Conservation (phyloP, 2,888 invertebrate genomes). For the Scrobipalpa costella region DNA sequence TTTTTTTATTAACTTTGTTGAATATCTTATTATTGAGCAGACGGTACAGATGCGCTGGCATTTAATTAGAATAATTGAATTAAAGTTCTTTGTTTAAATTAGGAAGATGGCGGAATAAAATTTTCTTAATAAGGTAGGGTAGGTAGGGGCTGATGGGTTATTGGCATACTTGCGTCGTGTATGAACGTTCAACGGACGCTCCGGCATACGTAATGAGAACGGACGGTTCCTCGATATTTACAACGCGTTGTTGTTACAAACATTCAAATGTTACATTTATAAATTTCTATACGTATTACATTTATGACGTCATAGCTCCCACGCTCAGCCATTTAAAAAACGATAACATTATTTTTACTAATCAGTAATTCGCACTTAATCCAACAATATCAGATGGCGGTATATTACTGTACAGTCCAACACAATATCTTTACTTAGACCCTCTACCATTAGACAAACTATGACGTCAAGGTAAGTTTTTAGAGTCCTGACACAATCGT, state of each 20-base stretch:
- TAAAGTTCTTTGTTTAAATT: conserved; percentile 23
- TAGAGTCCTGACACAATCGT: no score
- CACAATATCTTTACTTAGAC: no score
- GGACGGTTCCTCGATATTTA: conserved; percentile 5
- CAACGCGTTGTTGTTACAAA: conserved; percentile 4
- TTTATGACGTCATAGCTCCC: no score
- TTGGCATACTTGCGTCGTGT: conserved; percentile 15
- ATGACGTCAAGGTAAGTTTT: no score
- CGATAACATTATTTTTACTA: no score
- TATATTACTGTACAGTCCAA: no score
- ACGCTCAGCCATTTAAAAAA: no score
- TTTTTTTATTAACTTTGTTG: conserved; percentile 21
- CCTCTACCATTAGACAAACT: no score
- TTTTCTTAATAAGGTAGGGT: conserved; percentile 7
- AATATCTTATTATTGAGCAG: conserved; percentile 15
- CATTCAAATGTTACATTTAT: no score
- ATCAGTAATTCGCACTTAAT: no score
- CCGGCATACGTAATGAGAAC: background rate
- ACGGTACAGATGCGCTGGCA: conserved; percentile 18
- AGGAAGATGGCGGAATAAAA: conserved; percentile 7
- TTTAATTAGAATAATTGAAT: conserved; percentile 25
- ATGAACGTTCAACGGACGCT: background rate
- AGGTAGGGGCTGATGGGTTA: conserved; percentile 2
- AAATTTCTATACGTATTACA: no score
- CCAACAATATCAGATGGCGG: no score